Percentiles rank a stretch among this genome's conserved stretches.
phyloP scores from a whole-genome alignment of 2,797 vertebrate genomes.

The Manis javanica region DNA sequence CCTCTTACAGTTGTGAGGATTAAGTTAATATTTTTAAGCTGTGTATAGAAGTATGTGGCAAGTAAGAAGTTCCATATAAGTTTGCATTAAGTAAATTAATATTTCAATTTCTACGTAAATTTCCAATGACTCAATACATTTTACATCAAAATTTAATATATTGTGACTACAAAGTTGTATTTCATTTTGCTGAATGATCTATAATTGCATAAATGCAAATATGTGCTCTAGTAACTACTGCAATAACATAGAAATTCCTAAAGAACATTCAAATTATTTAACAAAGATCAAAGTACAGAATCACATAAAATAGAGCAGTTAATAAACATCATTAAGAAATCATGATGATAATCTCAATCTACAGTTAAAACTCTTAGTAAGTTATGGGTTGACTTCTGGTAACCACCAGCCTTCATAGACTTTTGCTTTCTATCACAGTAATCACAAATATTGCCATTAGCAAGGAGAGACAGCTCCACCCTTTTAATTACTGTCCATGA shows the following conservation, averaged over 20 bases:
- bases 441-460: neutral
- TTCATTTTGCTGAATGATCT: neutral
- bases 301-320: neutral
- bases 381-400: neutral
- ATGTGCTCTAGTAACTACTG: neutral
- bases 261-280: neutral
- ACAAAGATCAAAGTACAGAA: neutral
- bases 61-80: neutral
- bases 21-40: neutral
- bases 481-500: neutral
- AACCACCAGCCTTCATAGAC: neutral
- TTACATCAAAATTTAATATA: neutral
- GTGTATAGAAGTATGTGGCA: neutral
- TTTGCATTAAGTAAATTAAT: neutral
- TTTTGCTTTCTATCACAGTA: neutral
- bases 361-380: constrained; percentile 30
- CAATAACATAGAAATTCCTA: neutral
- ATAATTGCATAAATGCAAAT: neutral
- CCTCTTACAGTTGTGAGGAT: neutral
- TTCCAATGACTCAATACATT: neutral
- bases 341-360: neutral
- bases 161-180: neutral
- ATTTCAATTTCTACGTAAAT: neutral
- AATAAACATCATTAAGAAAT: constrained; percentile 33
- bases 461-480: neutral